These are phyloP conservation scores for Cotesia vestalis DNA, from an alignment of 1,140 invertebrate genomes.

Conservation along the genomic window DNA sequence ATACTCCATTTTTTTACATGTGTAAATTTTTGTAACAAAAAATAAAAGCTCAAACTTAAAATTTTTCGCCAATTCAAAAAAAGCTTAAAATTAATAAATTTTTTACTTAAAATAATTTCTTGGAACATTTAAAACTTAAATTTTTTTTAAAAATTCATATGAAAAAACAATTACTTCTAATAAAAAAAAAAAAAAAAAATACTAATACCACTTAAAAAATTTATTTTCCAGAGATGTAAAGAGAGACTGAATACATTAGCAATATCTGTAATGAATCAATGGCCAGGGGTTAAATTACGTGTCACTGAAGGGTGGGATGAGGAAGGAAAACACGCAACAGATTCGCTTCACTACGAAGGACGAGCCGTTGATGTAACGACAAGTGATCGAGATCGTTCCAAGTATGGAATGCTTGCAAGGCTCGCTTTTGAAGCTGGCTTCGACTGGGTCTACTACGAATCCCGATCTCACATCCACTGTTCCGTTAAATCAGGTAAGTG, in stretches of 20 bases:
- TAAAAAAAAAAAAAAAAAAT: no score
- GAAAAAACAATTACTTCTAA: no score
- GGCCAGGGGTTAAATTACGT: slow-evolving; percentile 90
- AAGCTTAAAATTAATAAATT: no score
- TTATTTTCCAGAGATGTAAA: slow-evolving; percentile 84
- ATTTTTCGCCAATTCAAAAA: no score
- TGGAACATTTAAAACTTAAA: no score
- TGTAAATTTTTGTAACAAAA: no score
- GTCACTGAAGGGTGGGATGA: slow-evolving; percentile 97
- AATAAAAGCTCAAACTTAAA: no score
- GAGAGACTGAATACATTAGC: slow-evolving; percentile 94
- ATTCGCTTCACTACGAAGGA: slow-evolving; percentile 95
- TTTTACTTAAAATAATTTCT: no score
- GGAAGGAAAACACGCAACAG: slow-evolving; percentile 78
- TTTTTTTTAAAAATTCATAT: no score
- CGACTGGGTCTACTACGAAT: slow-evolving; percentile 98
- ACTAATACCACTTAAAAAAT: not conserved
- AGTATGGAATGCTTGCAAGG: slow-evolving; percentile 94
- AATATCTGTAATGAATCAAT: slow-evolving; percentile 97
- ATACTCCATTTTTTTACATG: no score
- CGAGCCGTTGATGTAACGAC: slow-evolving; percentile 95
- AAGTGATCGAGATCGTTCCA: slow-evolving; percentile 88
- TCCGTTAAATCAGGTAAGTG: slow-evolving; percentile 95
- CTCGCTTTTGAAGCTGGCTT: slow-evolving; percentile 97
- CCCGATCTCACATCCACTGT: slow-evolving; percentile 93